These are phyloP conservation scores for Pseudomyrmex pallidus DNA, from an alignment of 1,140 invertebrate species.

Conservation along the genomic window DNA sequence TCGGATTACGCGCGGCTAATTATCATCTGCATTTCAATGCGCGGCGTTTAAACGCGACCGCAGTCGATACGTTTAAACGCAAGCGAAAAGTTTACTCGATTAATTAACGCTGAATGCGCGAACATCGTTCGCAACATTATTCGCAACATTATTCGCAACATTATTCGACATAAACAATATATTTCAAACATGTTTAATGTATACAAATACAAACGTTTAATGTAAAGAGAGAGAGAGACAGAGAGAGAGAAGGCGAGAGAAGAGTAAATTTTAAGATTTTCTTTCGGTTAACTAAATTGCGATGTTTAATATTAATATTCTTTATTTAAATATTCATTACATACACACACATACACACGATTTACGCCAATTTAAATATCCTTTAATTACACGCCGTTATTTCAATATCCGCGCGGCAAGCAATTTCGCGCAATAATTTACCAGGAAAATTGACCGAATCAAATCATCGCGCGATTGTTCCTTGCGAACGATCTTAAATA, in stretches of 20 bases:
- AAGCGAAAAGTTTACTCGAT: constrained; percentile 56
- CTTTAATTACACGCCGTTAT: background rate
- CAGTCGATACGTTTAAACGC: constrained; percentile 32
- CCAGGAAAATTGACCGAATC: background rate
- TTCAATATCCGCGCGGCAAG: background rate
- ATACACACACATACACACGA: too few species aligned
- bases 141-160: constrained; percentile 24
- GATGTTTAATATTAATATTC: constrained; percentile 19
- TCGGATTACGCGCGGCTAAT: constrained; percentile 49
- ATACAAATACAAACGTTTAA: constrained; percentile 20
- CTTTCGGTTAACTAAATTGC: background rate
- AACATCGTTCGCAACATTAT: constrained; percentile 30
- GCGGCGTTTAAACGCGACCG: constrained; percentile 24
- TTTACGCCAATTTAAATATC: too few species aligned
- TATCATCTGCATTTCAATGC: constrained; percentile 50
- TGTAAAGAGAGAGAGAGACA: background rate
- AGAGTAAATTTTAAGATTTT: constrained; percentile 31
- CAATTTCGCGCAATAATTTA: background rate
- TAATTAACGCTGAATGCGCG: constrained; percentile 54
- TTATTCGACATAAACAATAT: constrained; percentile 23
- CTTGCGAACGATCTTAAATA: background rate
- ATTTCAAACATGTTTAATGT: constrained; percentile 6
- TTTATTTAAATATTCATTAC: constrained; percentile 19
- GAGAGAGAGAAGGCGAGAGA: too few species aligned
- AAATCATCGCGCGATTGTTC: background rate